phyloP scores from a whole-genome alignment of 2,113 vertebrate species.

The Zootoca vivipara region DNA sequence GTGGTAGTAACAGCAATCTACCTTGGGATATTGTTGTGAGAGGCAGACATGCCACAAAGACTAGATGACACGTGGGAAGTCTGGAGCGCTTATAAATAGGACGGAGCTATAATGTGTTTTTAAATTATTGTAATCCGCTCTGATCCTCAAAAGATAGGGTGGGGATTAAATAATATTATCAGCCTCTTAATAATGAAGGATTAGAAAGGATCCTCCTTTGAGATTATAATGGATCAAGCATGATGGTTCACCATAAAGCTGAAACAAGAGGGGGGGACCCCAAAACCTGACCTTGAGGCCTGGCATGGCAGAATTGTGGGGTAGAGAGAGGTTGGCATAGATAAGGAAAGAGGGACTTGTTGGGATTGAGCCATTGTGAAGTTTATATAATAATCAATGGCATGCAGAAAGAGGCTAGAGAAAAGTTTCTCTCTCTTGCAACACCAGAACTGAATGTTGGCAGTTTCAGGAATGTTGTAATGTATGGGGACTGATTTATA shows the following conservation, averaged over 20 bases:
- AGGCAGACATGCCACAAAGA: neutral
- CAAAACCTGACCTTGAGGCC: neutral
- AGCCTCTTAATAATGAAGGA: neutral
- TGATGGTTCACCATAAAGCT: neutral
- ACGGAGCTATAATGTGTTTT: neutral
- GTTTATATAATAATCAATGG: too few species aligned
- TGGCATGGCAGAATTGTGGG: neutral
- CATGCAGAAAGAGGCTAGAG: too few species aligned
- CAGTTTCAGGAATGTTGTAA: too few species aligned
- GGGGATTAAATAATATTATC: neutral
- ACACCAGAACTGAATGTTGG: too few species aligned
- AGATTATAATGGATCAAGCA: neutral
- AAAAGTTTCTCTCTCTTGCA: too few species aligned
- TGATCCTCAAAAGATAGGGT: neutral
- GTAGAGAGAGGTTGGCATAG: neutral
- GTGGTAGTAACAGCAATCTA: neutral
- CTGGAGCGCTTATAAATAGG: too few species aligned
- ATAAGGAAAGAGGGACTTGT: neutral
- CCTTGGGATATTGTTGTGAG: too few species aligned
- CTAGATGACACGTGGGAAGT: accelerated
- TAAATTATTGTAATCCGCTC: slow-evolving; percentile 1
- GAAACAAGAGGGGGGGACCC: neutral
- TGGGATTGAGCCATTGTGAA: too few species aligned
- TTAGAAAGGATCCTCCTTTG: neutral
- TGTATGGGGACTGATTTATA: too few species aligned